Evolutionary conservation across 2,888 invertebrate genomes (phyloP).

Genomic region (Dasysyrphus tricinctus): DNA sequence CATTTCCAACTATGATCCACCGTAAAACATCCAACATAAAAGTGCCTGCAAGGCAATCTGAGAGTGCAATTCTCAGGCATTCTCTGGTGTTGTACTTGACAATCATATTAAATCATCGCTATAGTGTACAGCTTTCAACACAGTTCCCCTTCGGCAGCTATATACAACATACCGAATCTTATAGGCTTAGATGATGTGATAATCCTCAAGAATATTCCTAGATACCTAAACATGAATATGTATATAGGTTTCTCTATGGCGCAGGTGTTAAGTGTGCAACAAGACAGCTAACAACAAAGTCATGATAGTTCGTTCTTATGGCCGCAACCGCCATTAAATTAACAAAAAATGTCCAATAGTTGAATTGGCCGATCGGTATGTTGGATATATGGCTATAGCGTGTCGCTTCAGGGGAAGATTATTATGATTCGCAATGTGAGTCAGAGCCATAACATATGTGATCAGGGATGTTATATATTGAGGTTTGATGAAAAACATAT

Average conservation of each 20-base stretch:
- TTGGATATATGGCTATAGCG: slow-evolving; percentile 56
- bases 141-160: slow-evolving; percentile 26
- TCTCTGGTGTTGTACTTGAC: slow-evolving; percentile 60
- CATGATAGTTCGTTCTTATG: slow-evolving; percentile 53
- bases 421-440: slow-evolving; percentile 31
- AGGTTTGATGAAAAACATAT: not conserved
- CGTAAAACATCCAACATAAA: slow-evolving; percentile 31
- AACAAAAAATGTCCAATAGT: slow-evolving; percentile 65
- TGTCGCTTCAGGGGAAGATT: slow-evolving; percentile 58
- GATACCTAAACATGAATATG: not conserved
- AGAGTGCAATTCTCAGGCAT: slow-evolving; percentile 52
- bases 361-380: slow-evolving; percentile 56
- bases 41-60: slow-evolving; percentile 63
- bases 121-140: slow-evolving; percentile 30
- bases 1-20: slow-evolving; percentile 53
- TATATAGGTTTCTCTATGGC: slow-evolving; percentile 41
- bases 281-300: slow-evolving; percentile 63
- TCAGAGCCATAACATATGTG: not conserved
- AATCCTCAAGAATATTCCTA: slow-evolving; percentile 50
- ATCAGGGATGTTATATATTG: slow-evolving; percentile 14
- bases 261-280: slow-evolving; percentile 74
- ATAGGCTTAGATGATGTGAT: slow-evolving; percentile 63
- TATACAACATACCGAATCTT: slow-evolving; percentile 16
- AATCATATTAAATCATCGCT: slow-evolving; percentile 73
- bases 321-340: slow-evolving; percentile 56